These are phyloP conservation scores for Trochalopteron elliotii DNA, from an alignment of 2,113 vertebrate species.

Conservation along the genomic window DNA sequence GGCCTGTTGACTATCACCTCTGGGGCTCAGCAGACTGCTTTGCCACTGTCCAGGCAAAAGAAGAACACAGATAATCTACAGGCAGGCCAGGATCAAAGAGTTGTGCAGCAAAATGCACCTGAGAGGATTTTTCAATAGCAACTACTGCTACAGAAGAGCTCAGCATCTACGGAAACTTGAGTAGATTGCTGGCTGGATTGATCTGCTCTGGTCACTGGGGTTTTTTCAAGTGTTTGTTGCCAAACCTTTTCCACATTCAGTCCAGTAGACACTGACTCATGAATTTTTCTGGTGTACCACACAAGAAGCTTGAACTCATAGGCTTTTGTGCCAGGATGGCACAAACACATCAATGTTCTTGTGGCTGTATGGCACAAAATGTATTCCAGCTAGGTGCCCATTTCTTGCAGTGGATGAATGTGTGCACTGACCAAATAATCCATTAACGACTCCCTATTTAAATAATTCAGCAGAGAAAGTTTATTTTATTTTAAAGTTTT, in stretches of 20 bases:
- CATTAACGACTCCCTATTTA: not conserved
- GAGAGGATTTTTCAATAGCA: not conserved
- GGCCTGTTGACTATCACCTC: not conserved
- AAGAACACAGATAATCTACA: not conserved
- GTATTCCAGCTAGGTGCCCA: accelerated
- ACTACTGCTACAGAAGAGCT: not conserved
- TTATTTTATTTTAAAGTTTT: not conserved
- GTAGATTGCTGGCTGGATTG: not conserved
- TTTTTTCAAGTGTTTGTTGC: not conserved
- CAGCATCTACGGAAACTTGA: not conserved
- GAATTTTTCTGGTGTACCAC: not conserved
- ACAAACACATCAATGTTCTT: not conserved
- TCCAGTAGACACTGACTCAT: too few species aligned
- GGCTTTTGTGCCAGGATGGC: not conserved
- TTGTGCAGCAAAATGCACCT: not conserved
- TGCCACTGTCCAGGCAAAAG: not conserved
- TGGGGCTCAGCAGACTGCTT: not conserved
- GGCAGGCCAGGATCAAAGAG: not conserved
- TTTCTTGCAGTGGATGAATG: not conserved
- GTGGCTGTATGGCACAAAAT: not conserved
- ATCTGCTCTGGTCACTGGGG: not conserved
- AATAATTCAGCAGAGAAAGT: not conserved
- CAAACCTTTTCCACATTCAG: too few species aligned
- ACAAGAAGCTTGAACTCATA: not conserved
- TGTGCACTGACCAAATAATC: not conserved